Conservation (phyloP, 2,113 vertebrate species). For the Colossoma macropomum region DNA sequence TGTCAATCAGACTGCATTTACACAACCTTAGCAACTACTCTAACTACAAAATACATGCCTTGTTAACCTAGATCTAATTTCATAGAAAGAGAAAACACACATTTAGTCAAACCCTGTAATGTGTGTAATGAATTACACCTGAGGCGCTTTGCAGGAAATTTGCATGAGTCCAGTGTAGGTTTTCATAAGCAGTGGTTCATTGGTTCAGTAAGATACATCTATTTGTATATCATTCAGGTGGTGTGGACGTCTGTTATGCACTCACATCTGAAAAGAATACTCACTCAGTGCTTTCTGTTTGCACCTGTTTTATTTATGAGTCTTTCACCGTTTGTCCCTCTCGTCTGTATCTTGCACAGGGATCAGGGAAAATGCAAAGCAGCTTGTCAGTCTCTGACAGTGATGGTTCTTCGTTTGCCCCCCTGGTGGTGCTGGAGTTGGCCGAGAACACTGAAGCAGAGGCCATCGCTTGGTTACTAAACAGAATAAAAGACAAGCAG, state of each 20-base stretch:
- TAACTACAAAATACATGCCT: neutral
- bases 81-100: neutral
- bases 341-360: conserved; percentile 43
- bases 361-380: conserved; percentile 74
- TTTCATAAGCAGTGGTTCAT: neutral
- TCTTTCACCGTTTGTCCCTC: conserved; percentile 11
- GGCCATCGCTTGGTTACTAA: conserved; percentile 86
- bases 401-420: conserved; percentile 77
- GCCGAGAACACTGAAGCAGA: conserved; percentile 82
- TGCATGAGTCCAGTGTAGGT: neutral
- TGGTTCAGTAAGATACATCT: neutral
- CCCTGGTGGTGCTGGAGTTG: conserved; percentile 89
- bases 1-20: neutral
- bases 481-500: conserved; percentile 84
- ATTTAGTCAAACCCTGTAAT: neutral
- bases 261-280: neutral
- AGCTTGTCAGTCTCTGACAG: conserved; percentile 71
- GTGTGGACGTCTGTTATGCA: neutral
- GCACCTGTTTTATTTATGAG: conserved; percentile 32
- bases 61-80: neutral
- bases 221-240: conserved; percentile 1
- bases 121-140: neutral
- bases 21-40: neutral
- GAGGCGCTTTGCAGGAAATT: neutral
- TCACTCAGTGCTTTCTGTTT: conserved; percentile 13